A percentile compares a stretch with the other conserved stretches of the same genome.
These are phyloP conservation scores for Hypocryptadius cinnamomeus DNA, from an alignment of 2,113 vertebrate species.

Conservation along the genomic window DNA sequence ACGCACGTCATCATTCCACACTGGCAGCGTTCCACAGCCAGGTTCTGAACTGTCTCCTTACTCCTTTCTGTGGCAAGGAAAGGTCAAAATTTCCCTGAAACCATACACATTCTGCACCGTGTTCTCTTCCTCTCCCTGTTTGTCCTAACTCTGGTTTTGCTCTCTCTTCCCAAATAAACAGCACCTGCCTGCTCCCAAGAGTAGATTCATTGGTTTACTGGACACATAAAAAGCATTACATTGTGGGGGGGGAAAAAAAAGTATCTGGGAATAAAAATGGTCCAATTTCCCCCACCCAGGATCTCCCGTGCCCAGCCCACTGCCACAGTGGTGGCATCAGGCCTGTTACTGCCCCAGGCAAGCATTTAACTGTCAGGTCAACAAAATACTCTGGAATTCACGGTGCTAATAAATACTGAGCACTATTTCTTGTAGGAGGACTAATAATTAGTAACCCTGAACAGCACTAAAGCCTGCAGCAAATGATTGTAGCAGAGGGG, in stretches of 20 bases:
- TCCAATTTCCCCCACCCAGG: background rate
- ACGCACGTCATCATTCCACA: background rate
- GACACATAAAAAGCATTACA: constrained; percentile 24
- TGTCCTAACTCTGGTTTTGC: background rate
- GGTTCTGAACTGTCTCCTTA: too few species aligned
- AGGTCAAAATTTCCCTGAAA: background rate
- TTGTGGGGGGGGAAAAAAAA: background rate
- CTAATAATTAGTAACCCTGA: background rate
- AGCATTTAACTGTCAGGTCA: background rate
- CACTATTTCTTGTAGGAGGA: background rate
- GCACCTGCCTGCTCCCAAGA: background rate
- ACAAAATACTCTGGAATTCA: background rate
- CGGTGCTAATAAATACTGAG: background rate
- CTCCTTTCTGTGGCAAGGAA: background rate
- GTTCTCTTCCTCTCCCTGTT: background rate
- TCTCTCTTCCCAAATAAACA: background rate
- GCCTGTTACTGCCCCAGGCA: background rate
- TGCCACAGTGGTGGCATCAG: background rate
- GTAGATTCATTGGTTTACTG: background rate
- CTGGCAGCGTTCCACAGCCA: background rate
- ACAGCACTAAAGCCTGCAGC: background rate
- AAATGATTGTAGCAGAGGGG: background rate
- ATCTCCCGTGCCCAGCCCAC: background rate
- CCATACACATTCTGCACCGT: fast-evolving
- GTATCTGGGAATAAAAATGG: background rate